Conservation (phyloP, 2,888 invertebrate genomes). For the Epinotia ramella region DNA sequence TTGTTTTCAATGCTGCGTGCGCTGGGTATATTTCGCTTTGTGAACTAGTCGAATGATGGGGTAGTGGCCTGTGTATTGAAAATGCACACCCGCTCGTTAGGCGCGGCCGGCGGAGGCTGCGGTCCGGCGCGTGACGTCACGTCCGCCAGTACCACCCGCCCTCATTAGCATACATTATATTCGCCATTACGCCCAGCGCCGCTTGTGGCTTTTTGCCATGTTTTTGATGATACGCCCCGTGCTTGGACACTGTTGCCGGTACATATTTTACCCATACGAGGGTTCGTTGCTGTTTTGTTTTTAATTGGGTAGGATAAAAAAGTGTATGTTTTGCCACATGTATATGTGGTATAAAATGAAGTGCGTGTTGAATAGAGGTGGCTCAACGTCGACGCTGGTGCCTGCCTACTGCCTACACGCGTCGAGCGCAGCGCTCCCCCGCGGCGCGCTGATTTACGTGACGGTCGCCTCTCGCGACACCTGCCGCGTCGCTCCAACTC, state of each 20-base stretch:
- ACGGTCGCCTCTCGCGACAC: conserved; percentile 50
- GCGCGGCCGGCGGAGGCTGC: conserved; percentile 69
- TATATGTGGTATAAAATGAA: neutral
- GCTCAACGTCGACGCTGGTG: conserved; percentile 40
- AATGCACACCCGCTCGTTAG: conserved; percentile 81
- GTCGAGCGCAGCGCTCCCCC: conserved; percentile 58
- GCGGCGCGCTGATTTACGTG: conserved; percentile 61
- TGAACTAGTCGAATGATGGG: conserved; percentile 49
- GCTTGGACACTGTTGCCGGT: conserved; percentile 55
- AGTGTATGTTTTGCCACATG: conserved; percentile 14
- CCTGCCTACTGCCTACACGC: conserved; percentile 47
- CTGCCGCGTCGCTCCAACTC: conserved; percentile 47
- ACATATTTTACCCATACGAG: conserved; percentile 52
- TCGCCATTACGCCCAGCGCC: conserved; percentile 76
- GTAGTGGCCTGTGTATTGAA: conserved; percentile 70
- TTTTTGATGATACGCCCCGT: conserved; percentile 72
- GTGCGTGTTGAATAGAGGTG: conserved; percentile 22
- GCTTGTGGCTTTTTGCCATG: conserved; percentile 74
- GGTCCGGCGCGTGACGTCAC: conserved; percentile 82
- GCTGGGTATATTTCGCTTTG: conserved; percentile 38
- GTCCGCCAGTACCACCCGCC: conserved; percentile 72
- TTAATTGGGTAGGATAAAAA: conserved; percentile 40
- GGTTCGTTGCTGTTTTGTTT: conserved; percentile 29
- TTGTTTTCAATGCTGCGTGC: conserved; percentile 32
- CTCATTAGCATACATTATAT: conserved; percentile 85